Evolutionary conservation across 2,797 vertebrate species (phyloP).

Genomic region (Phrynocephalus vlangalii): DNA sequence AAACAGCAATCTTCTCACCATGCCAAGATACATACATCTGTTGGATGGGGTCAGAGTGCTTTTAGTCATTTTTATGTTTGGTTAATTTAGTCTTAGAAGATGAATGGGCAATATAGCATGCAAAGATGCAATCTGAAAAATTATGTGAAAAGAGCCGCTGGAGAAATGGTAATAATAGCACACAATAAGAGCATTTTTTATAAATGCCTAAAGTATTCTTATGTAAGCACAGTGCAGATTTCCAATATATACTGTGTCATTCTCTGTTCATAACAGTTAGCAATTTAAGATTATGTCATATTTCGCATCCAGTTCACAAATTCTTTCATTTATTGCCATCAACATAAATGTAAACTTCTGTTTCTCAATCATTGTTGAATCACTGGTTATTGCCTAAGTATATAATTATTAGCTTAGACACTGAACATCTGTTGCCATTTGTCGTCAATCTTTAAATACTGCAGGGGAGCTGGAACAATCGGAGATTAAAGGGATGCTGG

Average conservation of each 20-base stretch:
- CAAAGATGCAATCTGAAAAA: conserved; percentile 40
- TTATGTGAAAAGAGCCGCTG: conserved; percentile 51
- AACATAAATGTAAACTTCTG: conserved; percentile 51
- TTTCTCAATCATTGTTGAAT: conserved; percentile 65
- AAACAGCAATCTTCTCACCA: conserved; percentile 21
- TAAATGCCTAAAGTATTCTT: conserved; percentile 23
- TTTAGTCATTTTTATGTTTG: conserved; percentile 35
- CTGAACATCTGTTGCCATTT: conserved; percentile 86
- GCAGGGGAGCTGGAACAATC: conserved; percentile 81
- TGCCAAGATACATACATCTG: conserved; percentile 35
- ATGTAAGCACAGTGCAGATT: conserved; percentile 41
- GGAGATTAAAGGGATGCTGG: conserved; percentile 81
- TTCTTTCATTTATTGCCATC: conserved; percentile 57
- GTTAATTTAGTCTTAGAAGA: conserved; percentile 47
- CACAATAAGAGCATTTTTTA: conserved; percentile 9
- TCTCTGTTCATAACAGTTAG: conserved; percentile 41
- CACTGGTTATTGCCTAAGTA: conserved; percentile 79
- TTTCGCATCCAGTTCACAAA: conserved; percentile 49
- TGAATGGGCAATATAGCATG: conserved; percentile 48
- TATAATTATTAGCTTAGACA: conserved; percentile 84
- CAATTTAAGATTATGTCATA: conserved; percentile 43
- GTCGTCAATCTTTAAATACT: conserved; percentile 82
- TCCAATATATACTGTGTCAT: neutral
- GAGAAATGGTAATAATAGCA: conserved; percentile 15
- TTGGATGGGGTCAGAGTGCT: conserved; percentile 6